Base-by-base conservation (phyloP, 2,113 vertebrate genomes). In the Perca flavescens region DNA sequence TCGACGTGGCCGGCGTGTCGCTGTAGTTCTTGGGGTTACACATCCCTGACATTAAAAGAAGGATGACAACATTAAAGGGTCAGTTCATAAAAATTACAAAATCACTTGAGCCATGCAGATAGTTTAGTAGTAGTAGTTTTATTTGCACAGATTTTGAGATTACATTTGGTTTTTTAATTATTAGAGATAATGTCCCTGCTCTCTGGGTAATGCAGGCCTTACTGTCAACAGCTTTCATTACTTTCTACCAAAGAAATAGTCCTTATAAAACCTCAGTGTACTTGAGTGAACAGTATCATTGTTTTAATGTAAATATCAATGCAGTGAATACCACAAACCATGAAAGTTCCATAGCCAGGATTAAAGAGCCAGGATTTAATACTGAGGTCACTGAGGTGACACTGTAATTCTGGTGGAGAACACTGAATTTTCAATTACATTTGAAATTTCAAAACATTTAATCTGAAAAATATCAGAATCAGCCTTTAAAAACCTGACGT, bases 1-100 rank as follows among this genome's bases (percentile, higher is more conserved):
- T 99, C 0, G 98, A 99, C 0, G 98, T 99, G 10, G 98, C 97
- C 1, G 98, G 98, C 0, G 98, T 98, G 93, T 99, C 98, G 14
- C 97, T 99, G 88, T 98, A 97, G 94, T 99, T 99, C 83, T 97
- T 97, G 67, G 98, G 98, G 90, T 99, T 99, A 70, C 98, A 99
- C 98, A 99, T 99, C 53, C 98, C 98, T 99, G 89, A 80, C 0
- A 53, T 0, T 56, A 61, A 50, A 22, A 86, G 1, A 28, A 3
- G 6, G 10, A 70, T 2, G 3, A 65, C 22, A 8, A 73, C 2
- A 19, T 62, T 67, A 50, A 76, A 50, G 31, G 47, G 15, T 74
- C 31, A 31, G 28, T n/a, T 43, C 2, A 21, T 13, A 6, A 6
- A 49, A 49, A 31, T 8, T 0, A 1, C 2, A 11, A 31, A 10